A percentile compares a stretch with the other conserved stretches of the same genome.
phyloP scores from a whole-genome alignment of 2,797 vertebrate species.

The Bovichtus diacanthus region DNA sequence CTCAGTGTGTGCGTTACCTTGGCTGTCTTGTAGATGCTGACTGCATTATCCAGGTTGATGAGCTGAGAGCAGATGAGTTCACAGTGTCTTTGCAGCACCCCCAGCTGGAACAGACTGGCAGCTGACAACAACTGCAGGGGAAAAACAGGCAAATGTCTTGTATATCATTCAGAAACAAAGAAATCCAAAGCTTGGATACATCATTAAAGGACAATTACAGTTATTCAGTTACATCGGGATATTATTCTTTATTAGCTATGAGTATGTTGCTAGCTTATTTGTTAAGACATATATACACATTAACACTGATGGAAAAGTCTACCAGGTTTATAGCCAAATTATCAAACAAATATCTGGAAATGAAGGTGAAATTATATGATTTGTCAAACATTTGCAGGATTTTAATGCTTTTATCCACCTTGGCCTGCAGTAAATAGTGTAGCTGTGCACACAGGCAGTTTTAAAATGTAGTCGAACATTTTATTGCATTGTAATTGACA shows the following conservation, averaged over 20 bases:
- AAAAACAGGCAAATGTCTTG: not conserved
- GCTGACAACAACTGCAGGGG: constrained; percentile 89
- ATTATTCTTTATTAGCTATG: not conserved
- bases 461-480: not conserved
- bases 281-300: not conserved
- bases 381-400: not conserved
- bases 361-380: not conserved
- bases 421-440: not conserved
- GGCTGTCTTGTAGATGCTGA: constrained; percentile 93
- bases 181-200: not conserved
- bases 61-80: constrained; percentile 93
- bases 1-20: constrained; percentile 85
- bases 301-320: not conserved
- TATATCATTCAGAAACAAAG: not conserved
- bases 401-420: not conserved
- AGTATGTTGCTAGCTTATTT: not conserved
- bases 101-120: constrained; percentile 93
- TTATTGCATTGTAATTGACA: not conserved
- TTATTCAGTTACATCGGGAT: not conserved
- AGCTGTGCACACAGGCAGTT: not conserved
- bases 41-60: constrained; percentile 91
- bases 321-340: not conserved
- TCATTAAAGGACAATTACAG: not conserved
- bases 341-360: not conserved
- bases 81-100: constrained; percentile 93